Percentiles rank a stretch among this genome's conserved stretches.
phyloP scores from a whole-genome alignment of 2,797 vertebrate species.

The Syngnathus rostellatus region DNA sequence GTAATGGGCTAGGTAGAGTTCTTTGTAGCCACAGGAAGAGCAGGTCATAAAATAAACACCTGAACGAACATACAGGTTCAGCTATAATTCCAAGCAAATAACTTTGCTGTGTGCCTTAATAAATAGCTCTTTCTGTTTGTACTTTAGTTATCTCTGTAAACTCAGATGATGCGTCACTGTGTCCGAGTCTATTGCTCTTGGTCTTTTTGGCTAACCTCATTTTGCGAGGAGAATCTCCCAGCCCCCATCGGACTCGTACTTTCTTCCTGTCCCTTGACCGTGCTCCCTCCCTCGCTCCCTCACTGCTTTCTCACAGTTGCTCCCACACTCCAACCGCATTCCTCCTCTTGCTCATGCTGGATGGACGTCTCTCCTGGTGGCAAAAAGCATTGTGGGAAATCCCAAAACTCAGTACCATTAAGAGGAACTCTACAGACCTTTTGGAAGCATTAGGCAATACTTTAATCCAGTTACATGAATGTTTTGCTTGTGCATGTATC shows the following conservation, averaged over 20 bases:
- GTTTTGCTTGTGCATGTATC: slow-evolving; percentile 6
- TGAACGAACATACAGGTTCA: neutral
- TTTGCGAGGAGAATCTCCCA: slow-evolving; percentile 14
- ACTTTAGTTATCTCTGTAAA: neutral
- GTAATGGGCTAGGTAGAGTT: neutral
- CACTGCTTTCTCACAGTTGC: slow-evolving; percentile 43
- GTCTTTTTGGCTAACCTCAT: slow-evolving; percentile 11
- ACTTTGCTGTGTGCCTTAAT: neutral
- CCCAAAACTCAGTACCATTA: slow-evolving; percentile 46
- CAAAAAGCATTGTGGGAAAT: slow-evolving; percentile 68
- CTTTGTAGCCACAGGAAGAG: neutral
- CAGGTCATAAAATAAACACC: neutral
- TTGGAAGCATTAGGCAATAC: slow-evolving; percentile 5
- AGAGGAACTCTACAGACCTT: slow-evolving; percentile 25
- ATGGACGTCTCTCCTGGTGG: slow-evolving; percentile 56
- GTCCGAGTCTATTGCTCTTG: neutral
- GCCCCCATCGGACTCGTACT: slow-evolving; percentile 35
- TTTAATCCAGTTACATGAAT: slow-evolving; percentile 5
- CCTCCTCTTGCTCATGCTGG: slow-evolving; percentile 61
- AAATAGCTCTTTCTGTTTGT: neutral
- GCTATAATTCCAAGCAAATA: neutral
- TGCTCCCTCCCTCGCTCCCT: slow-evolving; percentile 59
- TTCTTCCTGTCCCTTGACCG: slow-evolving; percentile 41
- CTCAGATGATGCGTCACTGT: neutral
- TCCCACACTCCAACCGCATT: slow-evolving; percentile 67